Evolutionary conservation across 2,113 vertebrate genomes (phyloP).

Genomic region (Pluvialis apricaria): DNA sequence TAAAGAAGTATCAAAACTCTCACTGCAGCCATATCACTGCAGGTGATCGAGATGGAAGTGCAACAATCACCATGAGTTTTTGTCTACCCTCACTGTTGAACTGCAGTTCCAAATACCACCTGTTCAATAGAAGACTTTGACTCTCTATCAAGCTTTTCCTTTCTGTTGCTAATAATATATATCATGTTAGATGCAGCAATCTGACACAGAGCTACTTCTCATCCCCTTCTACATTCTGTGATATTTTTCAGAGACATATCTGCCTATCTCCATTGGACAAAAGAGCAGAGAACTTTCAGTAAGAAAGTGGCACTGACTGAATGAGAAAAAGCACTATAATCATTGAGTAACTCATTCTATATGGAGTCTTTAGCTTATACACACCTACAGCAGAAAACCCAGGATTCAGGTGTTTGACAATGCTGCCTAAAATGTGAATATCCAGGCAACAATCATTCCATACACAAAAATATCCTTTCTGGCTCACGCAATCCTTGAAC

Average conservation of each 20-base stretch:
- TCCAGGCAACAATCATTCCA: neutral
- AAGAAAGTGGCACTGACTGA: neutral
- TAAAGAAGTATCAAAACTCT: neutral
- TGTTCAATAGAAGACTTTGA: neutral
- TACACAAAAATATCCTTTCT: neutral
- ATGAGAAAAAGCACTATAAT: neutral
- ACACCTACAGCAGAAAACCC: neutral
- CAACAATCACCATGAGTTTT: neutral
- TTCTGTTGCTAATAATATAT: neutral
- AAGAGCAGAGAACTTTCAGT: neutral
- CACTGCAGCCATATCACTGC: accelerated
- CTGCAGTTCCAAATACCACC: neutral
- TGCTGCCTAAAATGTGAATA: neutral
- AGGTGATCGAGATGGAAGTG: neutral
- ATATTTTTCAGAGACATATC: neutral
- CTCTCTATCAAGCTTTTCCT: neutral
- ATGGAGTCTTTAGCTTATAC: neutral
- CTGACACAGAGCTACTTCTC: neutral
- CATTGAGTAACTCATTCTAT: neutral
- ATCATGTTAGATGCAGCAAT: neutral
- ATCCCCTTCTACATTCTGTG: neutral
- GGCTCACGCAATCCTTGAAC: neutral
- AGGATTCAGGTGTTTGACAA: neutral
- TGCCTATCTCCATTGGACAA: neutral
- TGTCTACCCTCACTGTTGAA: neutral